Conservation (phyloP, 1,140 invertebrate genomes). For the Agraylea sexmaculata region DNA sequence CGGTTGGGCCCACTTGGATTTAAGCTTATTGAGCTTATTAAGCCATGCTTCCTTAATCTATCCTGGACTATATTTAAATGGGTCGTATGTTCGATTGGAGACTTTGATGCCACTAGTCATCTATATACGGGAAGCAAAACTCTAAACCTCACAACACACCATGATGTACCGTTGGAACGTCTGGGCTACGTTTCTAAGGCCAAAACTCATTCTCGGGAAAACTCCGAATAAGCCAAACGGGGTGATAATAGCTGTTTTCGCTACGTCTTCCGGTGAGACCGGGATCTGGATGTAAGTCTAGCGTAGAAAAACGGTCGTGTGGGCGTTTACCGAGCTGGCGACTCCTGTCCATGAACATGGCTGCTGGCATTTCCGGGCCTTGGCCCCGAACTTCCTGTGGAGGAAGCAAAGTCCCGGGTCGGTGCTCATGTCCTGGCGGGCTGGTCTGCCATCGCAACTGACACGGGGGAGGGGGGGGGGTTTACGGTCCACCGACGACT, state of each 20-base stretch:
- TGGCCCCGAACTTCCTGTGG: constrained; percentile 21
- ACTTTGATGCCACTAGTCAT: constrained; percentile 35
- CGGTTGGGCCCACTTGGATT: too few species aligned
- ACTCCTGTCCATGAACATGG: constrained; percentile 25
- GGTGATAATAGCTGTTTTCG: constrained; percentile 31
- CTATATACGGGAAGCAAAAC: constrained; percentile 34
- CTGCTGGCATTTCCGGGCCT: constrained; percentile 24
- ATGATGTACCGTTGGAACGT: constrained; percentile 40
- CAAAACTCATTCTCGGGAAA: constrained; percentile 30
- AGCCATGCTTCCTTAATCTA: constrained; percentile 17
- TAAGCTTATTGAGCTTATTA: too few species aligned
- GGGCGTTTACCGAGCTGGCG: constrained; percentile 22
- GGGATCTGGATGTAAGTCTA: constrained; percentile 35
- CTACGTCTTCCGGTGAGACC: constrained; percentile 22
- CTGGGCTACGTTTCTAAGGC: constrained; percentile 33
- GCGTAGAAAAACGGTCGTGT: constrained; percentile 30
- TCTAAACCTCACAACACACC: constrained; percentile 27
- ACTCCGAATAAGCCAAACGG: constrained; percentile 30
- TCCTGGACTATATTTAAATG: constrained; percentile 20
- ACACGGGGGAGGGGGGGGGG: too few species aligned
- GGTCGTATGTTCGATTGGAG: constrained; percentile 21
- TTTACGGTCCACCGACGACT: too few species aligned
- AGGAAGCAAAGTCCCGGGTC: too few species aligned
- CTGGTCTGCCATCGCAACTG: too few species aligned
- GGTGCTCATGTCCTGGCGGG: too few species aligned